phyloP scores from a whole-genome alignment of 2,888 invertebrate genomes.

The Nymphalis c-album region DNA sequence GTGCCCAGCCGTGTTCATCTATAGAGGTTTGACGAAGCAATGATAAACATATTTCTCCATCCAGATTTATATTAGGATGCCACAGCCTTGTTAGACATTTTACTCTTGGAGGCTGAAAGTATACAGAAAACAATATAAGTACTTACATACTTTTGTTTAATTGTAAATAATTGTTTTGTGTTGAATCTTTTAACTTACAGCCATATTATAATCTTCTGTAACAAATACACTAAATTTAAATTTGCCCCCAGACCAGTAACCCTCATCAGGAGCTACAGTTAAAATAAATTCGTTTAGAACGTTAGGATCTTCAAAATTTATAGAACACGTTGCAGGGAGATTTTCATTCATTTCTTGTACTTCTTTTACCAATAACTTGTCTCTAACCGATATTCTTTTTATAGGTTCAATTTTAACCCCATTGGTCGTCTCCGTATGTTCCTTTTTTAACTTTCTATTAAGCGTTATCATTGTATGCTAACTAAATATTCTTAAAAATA shows the following conservation, averaged over 20 bases:
- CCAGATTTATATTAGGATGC: constrained; percentile 98
- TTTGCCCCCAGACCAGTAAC: constrained; percentile 92
- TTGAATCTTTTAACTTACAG: constrained; percentile 81
- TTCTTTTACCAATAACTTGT: constrained; percentile 90
- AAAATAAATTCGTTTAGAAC: constrained; percentile 90
- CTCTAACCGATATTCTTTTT: constrained; percentile 87
- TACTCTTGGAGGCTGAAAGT: constrained; percentile 92
- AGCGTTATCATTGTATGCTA: constrained; percentile 84
- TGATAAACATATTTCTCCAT: constrained; percentile 96
- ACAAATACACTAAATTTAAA: constrained; percentile 93
- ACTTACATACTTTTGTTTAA: neutral
- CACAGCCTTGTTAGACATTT: constrained; percentile 95
- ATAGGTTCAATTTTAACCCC: constrained; percentile 63
- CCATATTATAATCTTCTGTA: constrained; percentile 97
- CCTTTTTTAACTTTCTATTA: constrained; percentile 86
- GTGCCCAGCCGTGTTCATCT: constrained; percentile 97
- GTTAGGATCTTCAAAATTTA: constrained; percentile 91
- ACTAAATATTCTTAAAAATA: constrained; percentile 35
- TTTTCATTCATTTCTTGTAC: constrained; percentile 93
- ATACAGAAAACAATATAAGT: neutral
- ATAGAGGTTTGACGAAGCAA: constrained; percentile 94
- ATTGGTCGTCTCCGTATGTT: constrained; percentile 71
- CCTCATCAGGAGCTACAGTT: constrained; percentile 91
- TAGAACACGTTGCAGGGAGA: constrained; percentile 89
- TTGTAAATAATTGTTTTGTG: neutral